Percentiles rank a stretch among this genome's conserved stretches.
Evolutionary conservation across 1,140 invertebrate genomes (phyloP).

Genomic region (Ruditapes philippinarum): DNA sequence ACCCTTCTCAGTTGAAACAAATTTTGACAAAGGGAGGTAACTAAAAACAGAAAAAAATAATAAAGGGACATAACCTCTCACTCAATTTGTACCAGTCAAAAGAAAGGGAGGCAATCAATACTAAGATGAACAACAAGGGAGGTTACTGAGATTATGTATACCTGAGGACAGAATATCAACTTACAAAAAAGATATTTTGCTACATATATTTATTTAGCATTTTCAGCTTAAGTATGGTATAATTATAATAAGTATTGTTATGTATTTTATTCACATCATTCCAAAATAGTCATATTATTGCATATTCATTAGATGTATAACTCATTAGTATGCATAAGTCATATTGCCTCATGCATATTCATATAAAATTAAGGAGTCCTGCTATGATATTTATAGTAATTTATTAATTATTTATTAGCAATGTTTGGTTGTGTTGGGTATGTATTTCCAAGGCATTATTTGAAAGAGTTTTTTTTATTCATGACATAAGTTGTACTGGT

Average conservation of each 20-base stretch:
- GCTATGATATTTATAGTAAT: background rate
- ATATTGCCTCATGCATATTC: conserved; percentile 1
- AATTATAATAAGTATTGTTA: conserved; percentile 51
- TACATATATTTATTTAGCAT: conserved; percentile 46
- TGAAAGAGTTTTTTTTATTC: too few relatives aligned
- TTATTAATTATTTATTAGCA: background rate
- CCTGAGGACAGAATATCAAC: background rate
- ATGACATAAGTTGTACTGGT: too few relatives aligned
- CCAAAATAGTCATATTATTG: conserved; percentile 6
- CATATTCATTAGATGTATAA: conserved; percentile 40
- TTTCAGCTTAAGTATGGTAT: conserved; percentile 49
- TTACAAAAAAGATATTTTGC: conserved; percentile 32
- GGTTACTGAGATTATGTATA: background rate
- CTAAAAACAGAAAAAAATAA: background rate
- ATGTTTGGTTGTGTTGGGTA: background rate
- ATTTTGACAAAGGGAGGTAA: background rate
- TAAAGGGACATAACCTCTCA: background rate
- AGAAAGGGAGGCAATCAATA: background rate
- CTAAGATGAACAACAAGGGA: background rate
- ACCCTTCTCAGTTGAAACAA: background rate
- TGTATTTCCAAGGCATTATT: background rate
- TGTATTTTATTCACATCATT: conserved; percentile 47
- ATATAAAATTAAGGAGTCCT: background rate
- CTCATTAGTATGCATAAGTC: background rate
- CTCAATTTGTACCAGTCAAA: background rate